Evolutionary conservation across 2,113 vertebrate genomes (phyloP), one percentile per base, ranked within the genome.

Genomic region (Cavia aperea): DNA sequence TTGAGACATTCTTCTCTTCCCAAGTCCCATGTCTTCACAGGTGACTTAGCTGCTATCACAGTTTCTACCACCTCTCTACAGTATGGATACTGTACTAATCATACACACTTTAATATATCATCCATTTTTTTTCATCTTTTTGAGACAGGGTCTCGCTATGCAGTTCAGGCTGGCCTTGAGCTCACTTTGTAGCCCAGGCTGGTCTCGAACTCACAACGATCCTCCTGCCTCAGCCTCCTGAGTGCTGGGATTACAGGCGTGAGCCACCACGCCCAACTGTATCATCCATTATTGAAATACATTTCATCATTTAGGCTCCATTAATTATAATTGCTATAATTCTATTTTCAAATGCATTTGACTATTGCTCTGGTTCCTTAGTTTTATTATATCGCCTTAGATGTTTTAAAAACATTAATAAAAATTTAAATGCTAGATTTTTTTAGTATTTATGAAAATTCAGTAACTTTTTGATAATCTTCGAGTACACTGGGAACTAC

Each of bases 381-480:
- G 60, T 94, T 94, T 92, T 65, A 90, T 73, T 29, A 23, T 70
- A 81, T 88, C 39, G 49, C 77, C 68, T 2, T 75, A 87, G 75
- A 82, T 56, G 33, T 87, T 88, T 12, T 23, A 60, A 49, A 56
- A 83, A 81, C 31, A 89, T 78, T 77, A 14, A 88, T 68, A 23
- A 63, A 58, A 81, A 51, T 87, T 84, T 87, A 73, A 75, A 92
- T 51, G 6, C 49, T 63, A 81, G 49, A 33, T 72, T 26, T 29
- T 51, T 31, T 51, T 95, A 62, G 13, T 82, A 75, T 81, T 49
- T 62, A 62, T 46, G 56, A 90, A 92, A 88, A 63, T 23, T 72
- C 26, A 75, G 23, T 66, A 79, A 66, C 15, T 88, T 95, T 70
- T 66, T 62, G 29, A 56, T 54, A 14, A 86, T 29, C 89, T 75